A percentile compares a stretch with the other conserved stretches of the same genome.
Evolutionary conservation across 2,888 invertebrate genomes (phyloP).

Genomic region (Rhingia rostrata): DNA sequence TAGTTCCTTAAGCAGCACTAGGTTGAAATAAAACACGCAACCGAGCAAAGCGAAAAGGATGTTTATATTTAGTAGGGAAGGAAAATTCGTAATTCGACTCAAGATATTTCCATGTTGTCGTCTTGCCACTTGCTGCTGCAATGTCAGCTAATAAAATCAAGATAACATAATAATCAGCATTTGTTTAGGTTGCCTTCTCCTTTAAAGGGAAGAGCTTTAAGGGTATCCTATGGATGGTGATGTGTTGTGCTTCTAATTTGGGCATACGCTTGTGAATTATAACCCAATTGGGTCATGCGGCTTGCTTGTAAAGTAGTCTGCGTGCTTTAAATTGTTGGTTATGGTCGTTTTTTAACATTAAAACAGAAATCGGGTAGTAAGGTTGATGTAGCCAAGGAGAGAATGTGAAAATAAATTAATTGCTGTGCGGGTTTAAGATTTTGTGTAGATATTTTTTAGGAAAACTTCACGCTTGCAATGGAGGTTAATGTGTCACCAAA

Average conservation of each 20-base stretch:
- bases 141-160: constrained; percentile 56
- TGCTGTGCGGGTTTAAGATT: too few relatives aligned
- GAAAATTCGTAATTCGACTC: background rate
- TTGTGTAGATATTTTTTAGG: too few relatives aligned
- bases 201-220: background rate
- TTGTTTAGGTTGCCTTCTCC: background rate
- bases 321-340: constrained; percentile 26
- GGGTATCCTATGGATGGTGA: background rate
- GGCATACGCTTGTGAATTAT: constrained; percentile 44
- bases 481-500: too few relatives aligned
- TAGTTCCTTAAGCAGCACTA: constrained; percentile 13
- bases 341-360: background rate
- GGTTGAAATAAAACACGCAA: background rate
- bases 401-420: too few relatives aligned
- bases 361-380: background rate
- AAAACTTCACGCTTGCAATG: too few relatives aligned
- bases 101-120: constrained; percentile 29
- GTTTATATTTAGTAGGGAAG: background rate
- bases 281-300: constrained; percentile 48
- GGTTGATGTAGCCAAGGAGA: background rate
- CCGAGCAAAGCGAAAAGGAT: background rate
- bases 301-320: background rate
- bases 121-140: constrained; percentile 29
- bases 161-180: constrained; percentile 36
- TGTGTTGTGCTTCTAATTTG: constrained; percentile 13